These are phyloP conservation scores for Tetraodon nigroviridis DNA, from an alignment of 2,113 vertebrate genomes.

Conservation along the genomic window DNA sequence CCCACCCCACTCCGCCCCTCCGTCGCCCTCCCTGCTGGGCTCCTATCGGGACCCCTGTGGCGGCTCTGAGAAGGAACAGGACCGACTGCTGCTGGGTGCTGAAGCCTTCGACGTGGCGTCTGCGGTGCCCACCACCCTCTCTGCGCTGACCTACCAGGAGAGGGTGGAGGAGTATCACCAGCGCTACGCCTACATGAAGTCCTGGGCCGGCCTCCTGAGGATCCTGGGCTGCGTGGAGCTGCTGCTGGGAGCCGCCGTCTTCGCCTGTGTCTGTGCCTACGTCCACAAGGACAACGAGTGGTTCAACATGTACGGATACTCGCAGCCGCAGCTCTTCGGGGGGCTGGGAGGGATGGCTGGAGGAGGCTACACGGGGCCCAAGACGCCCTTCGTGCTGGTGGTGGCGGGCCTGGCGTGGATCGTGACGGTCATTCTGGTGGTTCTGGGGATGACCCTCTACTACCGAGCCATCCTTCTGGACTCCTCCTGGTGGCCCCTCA, in stretches of 20 bases:
- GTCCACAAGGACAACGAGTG: constrained; percentile 96
- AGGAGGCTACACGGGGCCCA: constrained; percentile 84
- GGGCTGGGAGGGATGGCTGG: constrained; percentile 46
- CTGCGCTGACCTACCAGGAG: constrained; percentile 79
- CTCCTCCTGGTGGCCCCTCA: constrained; percentile 92
- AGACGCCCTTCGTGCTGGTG: constrained; percentile 87
- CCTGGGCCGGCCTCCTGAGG: constrained; percentile 89
- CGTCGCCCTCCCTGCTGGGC: constrained; percentile 71
- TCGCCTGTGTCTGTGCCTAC: constrained; percentile 92
- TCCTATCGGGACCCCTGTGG: constrained; percentile 74
- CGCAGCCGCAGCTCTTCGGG: constrained; percentile 74
- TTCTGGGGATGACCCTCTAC: constrained; percentile 90
- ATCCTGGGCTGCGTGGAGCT: constrained; percentile 82
- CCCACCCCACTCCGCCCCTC: constrained; percentile 79
- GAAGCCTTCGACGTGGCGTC: constrained; percentile 72
- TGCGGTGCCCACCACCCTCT: constrained; percentile 64
- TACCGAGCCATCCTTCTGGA: constrained; percentile 92
- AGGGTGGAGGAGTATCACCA: constrained; percentile 79
- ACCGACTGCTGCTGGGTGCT: constrained; percentile 70
- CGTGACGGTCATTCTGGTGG: constrained; percentile 82
- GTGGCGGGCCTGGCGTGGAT: constrained; percentile 85
- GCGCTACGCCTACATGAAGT: constrained; percentile 92
- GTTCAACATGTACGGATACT: constrained; percentile 90
- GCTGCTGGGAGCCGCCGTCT: constrained; percentile 85
- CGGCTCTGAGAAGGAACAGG: constrained; percentile 72